Evolutionary conservation across 2,113 vertebrate species (phyloP), one percentile per base, ranked within the genome.

Genomic region (Panthera uncia): DNA sequence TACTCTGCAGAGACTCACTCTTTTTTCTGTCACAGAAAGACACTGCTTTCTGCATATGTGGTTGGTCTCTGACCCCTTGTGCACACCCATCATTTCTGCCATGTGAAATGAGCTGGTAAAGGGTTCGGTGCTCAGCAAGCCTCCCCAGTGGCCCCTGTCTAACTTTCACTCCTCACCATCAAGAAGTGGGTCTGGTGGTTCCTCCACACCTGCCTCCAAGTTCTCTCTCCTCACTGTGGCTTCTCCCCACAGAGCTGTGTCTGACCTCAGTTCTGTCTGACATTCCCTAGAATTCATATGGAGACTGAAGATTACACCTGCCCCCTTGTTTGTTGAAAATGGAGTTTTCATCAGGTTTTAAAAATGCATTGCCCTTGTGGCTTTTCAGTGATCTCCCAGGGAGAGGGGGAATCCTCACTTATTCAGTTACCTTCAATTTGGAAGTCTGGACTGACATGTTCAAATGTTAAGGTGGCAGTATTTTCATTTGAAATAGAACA

Each of bases 31-130:
- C 10, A 18, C 45, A 27, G 36, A 29, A 41, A 29, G 18, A 4
- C 7, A 27, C 23, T 3, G 33, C 68, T 73, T 14, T 16, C 7
- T 65, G 55, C 29, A 4, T 3, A 15, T 14, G 38, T 0, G 16
- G 11, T 25, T 38, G 18, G 12, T 36, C 66, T 71, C 14, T 48
- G 23, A 25, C 27, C 14, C 7, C 48, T 11, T 16, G 48, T 29
- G 13, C n/a, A 25, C 9, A 36, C 71, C 3, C 7, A 0, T 38
- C 6, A 9, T 12, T 4, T 2, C 1, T 15, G 2, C 45, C 2
- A 4, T 50, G 78, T 3, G 48, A 7, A 21, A 6, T 6, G 18
- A n/a, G 48, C 78, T 23, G 76, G 29, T 52, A 6, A 12, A 29
- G 23, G 73, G 41, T 12, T 36, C 16, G n/a, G 69, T 38, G n/a